phyloP scores from a whole-genome alignment of 2,888 invertebrate species.

The Eupithecia dodoneata region DNA sequence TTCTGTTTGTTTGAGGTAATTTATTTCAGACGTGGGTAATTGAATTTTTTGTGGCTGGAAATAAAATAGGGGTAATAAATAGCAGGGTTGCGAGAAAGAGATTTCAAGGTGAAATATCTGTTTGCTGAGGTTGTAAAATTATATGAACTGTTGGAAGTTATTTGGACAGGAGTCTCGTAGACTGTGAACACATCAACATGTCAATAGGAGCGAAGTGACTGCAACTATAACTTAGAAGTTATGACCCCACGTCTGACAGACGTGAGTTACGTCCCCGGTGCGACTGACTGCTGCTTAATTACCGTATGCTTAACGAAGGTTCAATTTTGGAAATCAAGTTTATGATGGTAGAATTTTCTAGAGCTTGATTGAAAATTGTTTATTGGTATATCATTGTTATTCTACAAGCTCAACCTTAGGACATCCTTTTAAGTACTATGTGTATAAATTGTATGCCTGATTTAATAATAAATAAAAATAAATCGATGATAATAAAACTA shows the following conservation, averaged over 20 bases:
- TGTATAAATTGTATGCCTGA: too few species aligned
- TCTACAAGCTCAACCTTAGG: too few species aligned
- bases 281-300: slow-evolving; percentile 1
- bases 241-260: background rate
- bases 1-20: slow-evolving; percentile 10
- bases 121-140: background rate
- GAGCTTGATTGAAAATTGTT: too few species aligned
- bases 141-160: background rate
- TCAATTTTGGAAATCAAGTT: background rate
- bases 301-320: background rate
- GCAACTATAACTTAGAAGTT: background rate
- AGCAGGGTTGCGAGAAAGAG: background rate
- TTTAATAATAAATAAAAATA: too few species aligned
- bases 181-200: slow-evolving; percentile 25
- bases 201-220: slow-evolving; percentile 28
- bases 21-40: slow-evolving; percentile 10
- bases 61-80: background rate
- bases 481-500: too few species aligned
- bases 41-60: slow-evolving; percentile 6
- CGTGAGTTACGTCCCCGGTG: background rate
- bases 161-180: slow-evolving; percentile 8
- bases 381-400: too few species aligned
- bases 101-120: background rate
- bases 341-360: background rate
- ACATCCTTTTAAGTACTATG: too few species aligned